Conservation (phyloP, 2,113 vertebrate genomes). For the Cromileptes altivelis region DNA sequence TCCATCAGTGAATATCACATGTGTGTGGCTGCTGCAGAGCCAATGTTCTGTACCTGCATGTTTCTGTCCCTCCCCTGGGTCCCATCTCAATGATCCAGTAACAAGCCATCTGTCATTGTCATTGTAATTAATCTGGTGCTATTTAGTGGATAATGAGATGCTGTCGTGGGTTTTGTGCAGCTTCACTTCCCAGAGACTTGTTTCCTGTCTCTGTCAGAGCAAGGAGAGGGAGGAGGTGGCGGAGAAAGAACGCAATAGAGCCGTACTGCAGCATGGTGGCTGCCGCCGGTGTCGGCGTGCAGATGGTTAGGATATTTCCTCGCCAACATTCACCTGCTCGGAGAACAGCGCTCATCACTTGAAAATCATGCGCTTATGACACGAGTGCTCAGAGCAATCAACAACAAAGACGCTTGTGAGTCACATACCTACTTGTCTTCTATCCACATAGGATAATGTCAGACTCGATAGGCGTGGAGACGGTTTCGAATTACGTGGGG, state of each 20-base stretch:
- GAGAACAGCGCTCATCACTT: conserved; percentile 20
- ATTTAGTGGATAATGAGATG: conserved; percentile 87
- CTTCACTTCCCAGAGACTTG: conserved; percentile 70
- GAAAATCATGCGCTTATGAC: conserved; percentile 47
- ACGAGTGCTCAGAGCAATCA: conserved; percentile 37
- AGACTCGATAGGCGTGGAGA: conserved; percentile 7
- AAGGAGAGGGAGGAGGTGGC: conserved; percentile 24
- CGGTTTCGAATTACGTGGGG: conserved; percentile 30
- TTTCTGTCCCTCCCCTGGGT: conserved; percentile 62
- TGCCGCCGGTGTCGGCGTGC: conserved; percentile 21
- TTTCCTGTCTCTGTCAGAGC: conserved; percentile 58
- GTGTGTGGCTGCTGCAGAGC: conserved; percentile 37
- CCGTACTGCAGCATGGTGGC: conserved; percentile 14
- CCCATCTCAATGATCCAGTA: conserved; percentile 80
- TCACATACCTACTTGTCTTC: neutral
- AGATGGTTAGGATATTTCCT: conserved; percentile 52
- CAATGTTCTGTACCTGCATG: conserved; percentile 72
- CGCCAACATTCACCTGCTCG: conserved; percentile 15
- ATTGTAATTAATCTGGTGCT: conserved; percentile 86
- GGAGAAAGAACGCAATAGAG: conserved; percentile 24
- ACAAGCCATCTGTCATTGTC: conserved; percentile 86
- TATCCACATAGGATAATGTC: conserved; percentile 13
- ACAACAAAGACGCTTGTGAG: conserved; percentile 9
- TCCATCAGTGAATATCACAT: conserved; percentile 18
- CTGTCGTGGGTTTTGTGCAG: conserved; percentile 80